These are phyloP conservation scores for Peromyscus maniculatus DNA, from an alignment of 2,113 vertebrate genomes.

Conservation along the genomic window DNA sequence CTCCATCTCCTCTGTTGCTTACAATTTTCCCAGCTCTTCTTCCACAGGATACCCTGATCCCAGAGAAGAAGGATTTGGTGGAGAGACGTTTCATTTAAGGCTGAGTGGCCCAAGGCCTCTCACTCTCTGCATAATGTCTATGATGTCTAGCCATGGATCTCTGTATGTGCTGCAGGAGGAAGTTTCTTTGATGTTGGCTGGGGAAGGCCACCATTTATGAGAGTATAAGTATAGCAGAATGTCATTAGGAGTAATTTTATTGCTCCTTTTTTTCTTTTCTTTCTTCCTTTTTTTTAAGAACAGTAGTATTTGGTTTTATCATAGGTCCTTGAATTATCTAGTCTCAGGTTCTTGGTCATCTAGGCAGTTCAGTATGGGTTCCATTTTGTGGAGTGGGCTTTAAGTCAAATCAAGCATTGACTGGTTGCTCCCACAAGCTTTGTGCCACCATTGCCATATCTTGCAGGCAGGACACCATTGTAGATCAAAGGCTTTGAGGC, in stretches of 20 bases:
- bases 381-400: background rate
- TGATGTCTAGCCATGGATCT: background rate
- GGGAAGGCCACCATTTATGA: background rate
- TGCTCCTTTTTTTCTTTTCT: background rate
- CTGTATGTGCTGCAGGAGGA: background rate
- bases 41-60: background rate
- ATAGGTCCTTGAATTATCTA: too few species aligned
- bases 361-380: background rate
- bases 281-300: background rate
- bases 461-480: background rate
- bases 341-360: background rate
- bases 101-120: background rate
- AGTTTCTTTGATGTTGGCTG: background rate
- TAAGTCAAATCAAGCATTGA: background rate
- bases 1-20: background rate
- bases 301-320: background rate
- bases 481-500: background rate
- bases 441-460: background rate
- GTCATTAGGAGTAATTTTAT: background rate
- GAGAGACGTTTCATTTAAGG: background rate
- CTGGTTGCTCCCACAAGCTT: background rate
- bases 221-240: background rate
- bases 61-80: background rate
- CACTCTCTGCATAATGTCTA: background rate
- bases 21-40: background rate